Evolutionary conservation across 1,140 invertebrate genomes (phyloP), one percentile per base, ranked within the genome.

Genomic region (Vanessa tameamea): DNA sequence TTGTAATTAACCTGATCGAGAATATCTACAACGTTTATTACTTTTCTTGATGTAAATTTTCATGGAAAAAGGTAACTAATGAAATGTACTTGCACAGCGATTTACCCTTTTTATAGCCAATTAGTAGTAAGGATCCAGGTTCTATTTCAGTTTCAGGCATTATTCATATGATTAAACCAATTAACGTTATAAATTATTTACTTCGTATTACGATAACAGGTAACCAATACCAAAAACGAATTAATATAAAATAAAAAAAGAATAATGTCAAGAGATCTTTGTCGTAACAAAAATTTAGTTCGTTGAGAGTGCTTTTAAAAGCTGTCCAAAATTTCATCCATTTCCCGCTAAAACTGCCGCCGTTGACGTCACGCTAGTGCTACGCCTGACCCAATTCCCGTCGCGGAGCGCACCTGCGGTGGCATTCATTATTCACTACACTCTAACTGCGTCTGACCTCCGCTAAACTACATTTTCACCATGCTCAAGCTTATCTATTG

Each of bases 351-450:
- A 61, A 61, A 61, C 23, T 61, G 31, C 57, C 12, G 20, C 20
- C 23, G 9, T 59, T 61, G 57, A 61, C 57, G 57, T 61, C 57
- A 61, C 57, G 23, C 20, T n/a, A n/a, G 48, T 15, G 48, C 48
- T 26, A 26, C 57, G 23, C 26, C 26, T 61, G 31, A 61, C 57
- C 57, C 57, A 61, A 37, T 61, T 61, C 57, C 7, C 57, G 37
- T 43, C 48, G 55, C 55, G 20, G 55, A 57, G 55, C 23, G 53
- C 73, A 75, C 68, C 73, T 75, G 73, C 69, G 73, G 64, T 31
- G 64, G 57, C 63, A 63, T 71, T 7, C 55, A 75, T 75, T 75
- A 75, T 67, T 66, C 57, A 65, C 61, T 16, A 14, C 63, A 74
- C 68, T 48, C 43, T 61, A 31, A 23, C 51, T 55, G 20, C n/a